Evolutionary conservation across 2,888 invertebrate species (phyloP), one percentile per base, ranked within the genome.

Genomic region (Euphydryas editha): DNA sequence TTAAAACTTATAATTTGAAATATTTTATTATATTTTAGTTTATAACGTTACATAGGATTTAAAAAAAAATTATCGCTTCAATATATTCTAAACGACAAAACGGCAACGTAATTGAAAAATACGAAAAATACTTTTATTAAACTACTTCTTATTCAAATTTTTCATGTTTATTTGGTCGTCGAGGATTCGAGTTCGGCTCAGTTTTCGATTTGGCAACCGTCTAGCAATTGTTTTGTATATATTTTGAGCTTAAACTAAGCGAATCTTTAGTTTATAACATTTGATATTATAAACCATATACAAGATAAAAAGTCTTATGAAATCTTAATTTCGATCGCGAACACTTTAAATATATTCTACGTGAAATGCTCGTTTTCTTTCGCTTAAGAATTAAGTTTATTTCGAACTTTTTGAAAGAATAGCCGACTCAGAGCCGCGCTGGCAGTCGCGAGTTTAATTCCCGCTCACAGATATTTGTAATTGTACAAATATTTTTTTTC

Each of bases 131-230:
- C 63, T 68, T 70, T 72, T 59, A 72, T 68, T 63, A 68, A 71
- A 67, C 47, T 54, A 59, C 62, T 68, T 69, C 69, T 62, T 66
- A 72, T 71, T 71, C 71, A 72, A 72, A 72, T 72, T 56, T 54
- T 65, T 65, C 58, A 61, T 55, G 67, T 67, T 66, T 62, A 69
- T 67, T 63, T 68, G 66, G 64, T 46, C 47, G 47, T 46, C 1
- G 37, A 42, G 58, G 56, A 17, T 17, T 46, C 18, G 47, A 67
- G 71, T 76, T 76, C 72, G 81, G 83, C 84, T 85, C 81, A 85
- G 85, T 83, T 85, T 87, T 87, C 87, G 86, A 87, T 87, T 87
- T 87, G 87, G 87, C 87, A 87, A 82, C 81, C 79, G 65, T 65
- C 73, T 64, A 59, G 78, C 83, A 79, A 82, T 86, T 79, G 78